phyloP scores from a whole-genome alignment of 2,888 invertebrate species.

The Dorcus parallelipipedus region DNA sequence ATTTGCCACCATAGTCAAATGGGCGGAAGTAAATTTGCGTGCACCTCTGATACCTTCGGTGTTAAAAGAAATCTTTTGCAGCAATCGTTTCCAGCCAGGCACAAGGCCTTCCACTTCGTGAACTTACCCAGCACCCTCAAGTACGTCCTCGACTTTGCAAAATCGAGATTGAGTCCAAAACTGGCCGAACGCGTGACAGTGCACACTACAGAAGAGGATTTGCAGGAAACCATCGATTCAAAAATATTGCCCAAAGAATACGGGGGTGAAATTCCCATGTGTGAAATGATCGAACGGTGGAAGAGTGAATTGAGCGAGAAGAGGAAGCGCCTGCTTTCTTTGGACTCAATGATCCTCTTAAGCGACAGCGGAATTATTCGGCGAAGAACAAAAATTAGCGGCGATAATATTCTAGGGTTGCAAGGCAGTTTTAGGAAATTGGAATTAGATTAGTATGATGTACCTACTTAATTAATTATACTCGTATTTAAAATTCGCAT shows the following conservation, averaged over 20 bases:
- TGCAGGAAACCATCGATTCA: constrained; percentile 59
- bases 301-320: constrained; percentile 60
- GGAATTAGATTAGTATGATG: constrained; percentile 55
- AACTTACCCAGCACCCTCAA: constrained; percentile 71
- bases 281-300: constrained; percentile 70
- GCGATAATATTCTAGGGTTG: constrained; percentile 38
- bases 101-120: constrained; percentile 71
- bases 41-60: neutral
- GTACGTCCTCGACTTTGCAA: constrained; percentile 72
- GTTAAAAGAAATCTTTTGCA: constrained; percentile 39
- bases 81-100: constrained; percentile 77
- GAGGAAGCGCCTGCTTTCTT: constrained; percentile 56
- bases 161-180: constrained; percentile 67
- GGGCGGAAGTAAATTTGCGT: constrained; percentile 62
- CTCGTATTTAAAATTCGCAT: too few relatives aligned
- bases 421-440: constrained; percentile 68
- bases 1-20: constrained; percentile 66
- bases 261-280: constrained; percentile 67
- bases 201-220: constrained; percentile 57
- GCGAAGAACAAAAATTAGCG: constrained; percentile 43
- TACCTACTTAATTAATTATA: too few relatives aligned
- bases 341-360: constrained; percentile 64
- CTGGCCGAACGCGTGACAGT: constrained; percentile 66
- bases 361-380: constrained; percentile 59
- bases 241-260: constrained; percentile 68